These are phyloP conservation scores for Coranthus polyacanthus DNA, from an alignment of 2,797 vertebrate genomes.

Conservation along the genomic window DNA sequence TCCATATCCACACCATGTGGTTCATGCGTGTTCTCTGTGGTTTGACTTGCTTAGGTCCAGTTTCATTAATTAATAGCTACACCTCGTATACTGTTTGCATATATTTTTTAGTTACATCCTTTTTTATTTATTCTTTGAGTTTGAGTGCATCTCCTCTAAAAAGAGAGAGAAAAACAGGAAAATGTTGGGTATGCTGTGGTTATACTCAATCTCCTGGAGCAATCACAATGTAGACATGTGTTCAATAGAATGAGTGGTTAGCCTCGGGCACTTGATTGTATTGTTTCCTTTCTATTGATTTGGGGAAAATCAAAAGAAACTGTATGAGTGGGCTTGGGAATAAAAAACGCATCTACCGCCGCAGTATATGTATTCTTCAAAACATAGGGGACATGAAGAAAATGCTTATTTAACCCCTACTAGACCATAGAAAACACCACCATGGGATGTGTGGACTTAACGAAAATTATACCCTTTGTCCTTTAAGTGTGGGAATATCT, in stretches of 20 bases:
- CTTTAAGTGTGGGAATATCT: constrained; percentile 21
- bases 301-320: constrained; percentile 49
- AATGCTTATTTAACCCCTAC: constrained; percentile 47
- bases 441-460: constrained; percentile 15
- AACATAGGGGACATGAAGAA: constrained; percentile 26
- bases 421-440: constrained; percentile 28
- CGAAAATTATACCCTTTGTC: too few species aligned
- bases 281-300: constrained; percentile 77
- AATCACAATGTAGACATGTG: constrained; percentile 60
- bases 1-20: too few species aligned
- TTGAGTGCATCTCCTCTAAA: constrained; percentile 6
- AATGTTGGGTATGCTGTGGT: constrained; percentile 42
- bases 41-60: too few species aligned
- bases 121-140: constrained; percentile 8
- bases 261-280: constrained; percentile 68
- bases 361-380: constrained; percentile 38
- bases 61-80: too few species aligned
- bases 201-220: constrained; percentile 55
- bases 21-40: too few species aligned
- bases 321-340: constrained; percentile 44
- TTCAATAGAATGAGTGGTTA: constrained; percentile 69
- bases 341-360: constrained; percentile 35
- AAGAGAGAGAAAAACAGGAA: neutral
- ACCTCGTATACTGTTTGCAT: neutral
- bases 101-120: constrained; percentile 7